phyloP scores from a whole-genome alignment of 92 coral and sea anemone genomes.

The Phenganax stokvisi region DNA sequence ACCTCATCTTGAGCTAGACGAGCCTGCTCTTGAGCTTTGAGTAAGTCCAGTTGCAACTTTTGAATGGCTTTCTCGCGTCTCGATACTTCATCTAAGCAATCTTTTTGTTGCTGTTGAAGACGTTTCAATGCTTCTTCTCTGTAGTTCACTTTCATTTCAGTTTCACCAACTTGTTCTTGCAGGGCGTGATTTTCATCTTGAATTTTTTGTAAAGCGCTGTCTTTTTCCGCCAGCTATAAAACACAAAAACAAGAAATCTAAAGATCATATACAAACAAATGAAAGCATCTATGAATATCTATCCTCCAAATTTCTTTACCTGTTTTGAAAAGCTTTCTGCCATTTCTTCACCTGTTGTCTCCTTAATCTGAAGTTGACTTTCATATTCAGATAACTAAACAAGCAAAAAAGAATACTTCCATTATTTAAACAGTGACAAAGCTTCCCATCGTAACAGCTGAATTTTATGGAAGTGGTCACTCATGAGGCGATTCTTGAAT shows the following conservation, averaged over 20 bases:
- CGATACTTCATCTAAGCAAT: conserved; percentile 88
- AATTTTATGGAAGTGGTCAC: not conserved
- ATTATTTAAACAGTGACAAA: not conserved
- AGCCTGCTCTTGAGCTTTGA: conserved; percentile 76
- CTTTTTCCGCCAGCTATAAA: conserved; percentile 78
- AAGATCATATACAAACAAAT: not conserved
- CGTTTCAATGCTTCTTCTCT: conserved; percentile 96
- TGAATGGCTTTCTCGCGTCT: conserved; percentile 88
- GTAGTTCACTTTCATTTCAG: conserved; percentile 75
- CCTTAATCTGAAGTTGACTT: conserved; percentile 58
- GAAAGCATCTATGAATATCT: not conserved
- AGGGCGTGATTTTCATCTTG: conserved; percentile 54
- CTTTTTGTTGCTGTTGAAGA: conserved; percentile 94
- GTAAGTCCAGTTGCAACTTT: conserved; percentile 85
- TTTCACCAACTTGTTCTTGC: conserved; percentile 61
- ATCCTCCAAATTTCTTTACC: conserved; percentile 38
- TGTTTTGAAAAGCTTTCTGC: conserved; percentile 78
- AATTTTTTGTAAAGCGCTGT: conserved; percentile 57
- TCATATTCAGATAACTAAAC: conserved; percentile 77
- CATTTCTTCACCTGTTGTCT: conserved; percentile 60
- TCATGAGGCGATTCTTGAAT: not conserved
- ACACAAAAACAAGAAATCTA: not conserved
- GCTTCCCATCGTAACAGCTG: not conserved
- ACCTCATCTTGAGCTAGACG: conserved; percentile 85
- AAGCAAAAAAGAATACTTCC: not conserved